These are phyloP conservation scores for Mesorhabditis spiculigera DNA, from an alignment of 2,888 invertebrate genomes.

Conservation along the genomic window DNA sequence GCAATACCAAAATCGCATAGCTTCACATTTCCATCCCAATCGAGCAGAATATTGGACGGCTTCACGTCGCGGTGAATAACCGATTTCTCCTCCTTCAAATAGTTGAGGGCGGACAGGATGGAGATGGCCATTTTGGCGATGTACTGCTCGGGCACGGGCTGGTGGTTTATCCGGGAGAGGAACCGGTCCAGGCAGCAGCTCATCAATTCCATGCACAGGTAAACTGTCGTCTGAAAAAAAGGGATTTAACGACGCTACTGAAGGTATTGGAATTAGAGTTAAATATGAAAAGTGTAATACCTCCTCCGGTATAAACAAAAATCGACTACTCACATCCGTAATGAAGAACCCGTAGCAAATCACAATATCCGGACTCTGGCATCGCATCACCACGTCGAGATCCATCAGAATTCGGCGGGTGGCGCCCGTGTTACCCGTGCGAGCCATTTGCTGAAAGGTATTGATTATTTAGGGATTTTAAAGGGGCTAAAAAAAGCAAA, in stretches of 20 bases:
- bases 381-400: conserved; percentile 93
- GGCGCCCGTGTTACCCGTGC: conserved; percentile 92
- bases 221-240: conserved; percentile 72
- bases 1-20: conserved; percentile 99
- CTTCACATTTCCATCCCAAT: conserved; percentile 87
- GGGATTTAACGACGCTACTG: background rate
- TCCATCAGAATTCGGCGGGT: conserved; percentile 98
- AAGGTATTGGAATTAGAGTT: too few species aligned
- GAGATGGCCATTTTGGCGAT: conserved; percentile 94
- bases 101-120: conserved; percentile 92
- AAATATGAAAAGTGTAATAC: too few species aligned
- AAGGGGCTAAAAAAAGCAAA: too few species aligned
- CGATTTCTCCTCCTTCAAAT: conserved; percentile 82
- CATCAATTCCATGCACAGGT: conserved; percentile 99
- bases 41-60: conserved; percentile 94
- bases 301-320: background rate
- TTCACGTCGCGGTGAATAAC: conserved; percentile 56
- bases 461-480: too few species aligned
- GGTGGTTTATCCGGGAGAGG: conserved; percentile 71
- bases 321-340: conserved; percentile 72
- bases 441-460: conserved; percentile 72
- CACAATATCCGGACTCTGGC: conserved; percentile 94
- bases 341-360: conserved; percentile 96
- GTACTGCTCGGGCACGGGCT: conserved; percentile 90
- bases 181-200: conserved; percentile 96